Base-by-base conservation (phyloP, 2,113 vertebrate species). In the Microtus montanus region DNA sequence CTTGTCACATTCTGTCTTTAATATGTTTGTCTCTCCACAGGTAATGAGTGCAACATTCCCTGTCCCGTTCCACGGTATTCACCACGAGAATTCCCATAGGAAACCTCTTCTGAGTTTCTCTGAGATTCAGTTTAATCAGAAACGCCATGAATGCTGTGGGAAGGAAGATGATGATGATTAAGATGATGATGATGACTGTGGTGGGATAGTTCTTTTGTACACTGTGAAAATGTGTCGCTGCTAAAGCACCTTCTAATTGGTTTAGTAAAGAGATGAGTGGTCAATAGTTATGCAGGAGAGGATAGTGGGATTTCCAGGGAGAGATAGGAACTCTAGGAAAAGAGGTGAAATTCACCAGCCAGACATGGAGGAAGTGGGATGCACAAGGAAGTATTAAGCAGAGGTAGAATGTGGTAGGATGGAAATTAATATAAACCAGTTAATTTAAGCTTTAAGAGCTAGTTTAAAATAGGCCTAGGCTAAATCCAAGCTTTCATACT, bases 1-100 rank as follows among this genome's bases (percentile, higher is more conserved):
- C 71, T 91, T 89, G 44, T 52, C 47, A 35, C 49, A 79, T 79
- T 70, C 38, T 95, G 49, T 61, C 80, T 68, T 91, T 20, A 83
- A 58, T 77, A 13, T 24, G 35, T 17, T 54, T 93, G 52, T 71
- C 86, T 68, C 38, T 26, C 38, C 11, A 47, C 33, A 79, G 30
- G 41, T 79, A 70, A 87, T 41, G 68, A 73, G 68, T 58, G 20
- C 0, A 7, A 1, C 19, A 80, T 54, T 80, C 10, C 19, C 49
- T 54, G 49, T 33, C 35, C 33, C 19, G 6, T 9, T 52, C 52
- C 88, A 19, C 2, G 1, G 7, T 44, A 38, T 22, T 35, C 68
- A 71, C 9, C 52, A 5, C 7, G 58, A 77, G 44, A 77, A 87
- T 84, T 80, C 5, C 49, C 52, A 6, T 4, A 11, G 52, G 52